phyloP scores from a whole-genome alignment of 2,113 vertebrate species.

The Rhabdomys dilectus region DNA sequence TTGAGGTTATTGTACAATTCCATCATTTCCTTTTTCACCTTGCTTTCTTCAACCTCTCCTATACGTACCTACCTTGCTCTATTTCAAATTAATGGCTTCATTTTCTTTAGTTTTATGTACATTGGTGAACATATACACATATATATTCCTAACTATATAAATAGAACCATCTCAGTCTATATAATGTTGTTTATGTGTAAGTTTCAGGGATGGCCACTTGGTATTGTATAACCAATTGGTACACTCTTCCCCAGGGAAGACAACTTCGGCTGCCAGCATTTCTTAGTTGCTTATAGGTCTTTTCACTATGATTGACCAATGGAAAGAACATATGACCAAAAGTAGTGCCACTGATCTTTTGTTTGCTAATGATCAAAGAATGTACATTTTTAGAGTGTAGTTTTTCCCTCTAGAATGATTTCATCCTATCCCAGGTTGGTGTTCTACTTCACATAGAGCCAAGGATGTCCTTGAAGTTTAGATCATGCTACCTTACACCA shows the following conservation, averaged over 20 bases:
- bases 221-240: neutral
- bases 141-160: neutral
- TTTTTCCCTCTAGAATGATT: neutral
- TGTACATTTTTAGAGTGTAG: neutral
- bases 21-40: neutral
- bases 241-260: neutral
- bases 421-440: neutral
- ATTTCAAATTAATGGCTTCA: neutral
- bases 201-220: neutral
- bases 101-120: neutral
- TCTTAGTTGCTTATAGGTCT: neutral
- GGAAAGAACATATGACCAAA: neutral
- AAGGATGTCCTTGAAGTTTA: neutral
- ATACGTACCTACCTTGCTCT: neutral
- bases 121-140: neutral
- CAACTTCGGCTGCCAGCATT: neutral
- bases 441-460: neutral
- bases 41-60: neutral
- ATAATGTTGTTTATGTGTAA: neutral
- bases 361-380: neutral
- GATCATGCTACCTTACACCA: neutral
- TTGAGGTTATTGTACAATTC: neutral
- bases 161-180: neutral
- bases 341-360: neutral
- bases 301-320: neutral